A percentile compares a stretch with the other conserved stretches of the same genome.
These are phyloP conservation scores for Eulithis testata DNA, from an alignment of 2,888 invertebrate species.

Conservation along the genomic window DNA sequence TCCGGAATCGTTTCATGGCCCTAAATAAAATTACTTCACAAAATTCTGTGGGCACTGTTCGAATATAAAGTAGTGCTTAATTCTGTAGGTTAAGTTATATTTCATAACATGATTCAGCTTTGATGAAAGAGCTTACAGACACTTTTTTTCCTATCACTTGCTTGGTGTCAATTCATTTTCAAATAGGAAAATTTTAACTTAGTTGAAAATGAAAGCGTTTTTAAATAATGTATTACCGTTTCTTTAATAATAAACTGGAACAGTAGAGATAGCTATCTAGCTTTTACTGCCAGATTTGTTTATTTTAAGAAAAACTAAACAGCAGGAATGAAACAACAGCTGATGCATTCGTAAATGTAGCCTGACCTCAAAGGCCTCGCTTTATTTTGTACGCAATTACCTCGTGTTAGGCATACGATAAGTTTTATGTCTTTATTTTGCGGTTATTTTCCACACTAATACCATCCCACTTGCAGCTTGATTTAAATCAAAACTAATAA, in stretches of 20 bases:
- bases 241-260: no score
- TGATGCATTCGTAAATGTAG: background rate
- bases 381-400: conserved; percentile 44
- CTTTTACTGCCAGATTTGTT: no score
- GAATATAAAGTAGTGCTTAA: conserved; percentile 63
- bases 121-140: background rate
- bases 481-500: background rate
- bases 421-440: conserved; percentile 25
- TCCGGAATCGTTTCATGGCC: conserved; percentile 64
- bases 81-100: conserved; percentile 35
- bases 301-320: no score
- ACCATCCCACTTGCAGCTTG: background rate
- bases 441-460: background rate
- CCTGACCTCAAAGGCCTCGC: conserved; percentile 8
- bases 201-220: no score
- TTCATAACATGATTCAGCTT: conserved; percentile 9
- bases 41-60: conserved; percentile 45
- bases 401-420: conserved; percentile 38
- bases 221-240: no score
- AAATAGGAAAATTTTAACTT: no score
- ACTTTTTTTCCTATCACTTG: no score
- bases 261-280: no score
- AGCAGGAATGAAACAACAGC: background rate
- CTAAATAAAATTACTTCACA: conserved; percentile 67
- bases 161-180: no score